Percentiles rank a stretch among this genome's conserved stretches.
Conservation (phyloP, 2,888 invertebrate genomes). For the Pristionchus japonicus region DNA sequence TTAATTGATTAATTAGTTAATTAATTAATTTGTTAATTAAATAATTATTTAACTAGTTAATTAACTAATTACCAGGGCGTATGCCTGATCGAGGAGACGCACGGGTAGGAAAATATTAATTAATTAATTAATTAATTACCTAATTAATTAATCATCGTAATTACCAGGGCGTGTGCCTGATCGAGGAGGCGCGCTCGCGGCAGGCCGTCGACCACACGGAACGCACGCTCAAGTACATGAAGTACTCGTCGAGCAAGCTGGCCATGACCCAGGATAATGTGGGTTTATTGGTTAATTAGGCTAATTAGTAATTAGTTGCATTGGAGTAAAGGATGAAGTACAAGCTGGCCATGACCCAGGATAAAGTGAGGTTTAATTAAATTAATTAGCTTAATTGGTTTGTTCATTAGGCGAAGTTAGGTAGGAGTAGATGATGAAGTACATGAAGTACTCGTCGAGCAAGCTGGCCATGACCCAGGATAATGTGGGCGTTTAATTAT, state of each 20-base stretch:
- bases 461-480: constrained; percentile 3
- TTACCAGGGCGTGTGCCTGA: constrained; percentile 54
- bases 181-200: constrained; percentile 54
- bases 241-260: constrained; percentile 2
- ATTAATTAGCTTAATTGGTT: too few relatives aligned
- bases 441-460: constrained; percentile 36
- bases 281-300: neutral
- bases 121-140: neutral
- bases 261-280: constrained; percentile 30
- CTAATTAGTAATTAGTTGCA: too few relatives aligned
- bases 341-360: constrained; percentile 21
- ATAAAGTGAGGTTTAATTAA: constrained; percentile 16
- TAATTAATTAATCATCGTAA: neutral
- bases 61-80: too few relatives aligned
- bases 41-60: too few relatives aligned
- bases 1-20: too few relatives aligned
- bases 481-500: neutral
- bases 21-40: too few relatives aligned
- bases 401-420: too few relatives aligned
- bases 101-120: too few relatives aligned
- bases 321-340: too few relatives aligned
- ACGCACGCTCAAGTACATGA: constrained; percentile 53
- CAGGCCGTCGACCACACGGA: constrained; percentile 54
- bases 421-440: constrained; percentile 54
- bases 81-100: too few relatives aligned